Evolutionary conservation across 2,888 invertebrate species (phyloP).

Genomic region (Palloptera scutellata): DNA sequence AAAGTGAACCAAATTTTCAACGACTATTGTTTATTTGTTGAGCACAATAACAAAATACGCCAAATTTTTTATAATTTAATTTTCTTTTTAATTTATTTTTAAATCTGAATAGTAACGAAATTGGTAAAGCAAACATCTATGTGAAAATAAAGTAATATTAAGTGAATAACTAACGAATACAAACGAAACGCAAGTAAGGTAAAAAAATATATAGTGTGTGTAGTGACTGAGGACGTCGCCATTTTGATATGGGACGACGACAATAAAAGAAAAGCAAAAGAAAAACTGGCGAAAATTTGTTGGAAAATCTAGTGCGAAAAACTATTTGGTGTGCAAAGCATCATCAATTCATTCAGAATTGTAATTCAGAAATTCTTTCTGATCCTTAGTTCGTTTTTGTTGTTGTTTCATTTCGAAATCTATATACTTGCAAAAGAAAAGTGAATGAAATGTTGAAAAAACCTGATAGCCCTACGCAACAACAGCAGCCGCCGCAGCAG

Average conservation of each 20-base stretch:
- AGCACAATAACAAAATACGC: constrained; percentile 13
- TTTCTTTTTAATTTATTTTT: constrained; percentile 34
- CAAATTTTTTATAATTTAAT: constrained; percentile 38
- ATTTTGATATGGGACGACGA: constrained; percentile 40
- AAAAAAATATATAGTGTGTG: constrained; percentile 33
- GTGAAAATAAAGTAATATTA: constrained; percentile 18
- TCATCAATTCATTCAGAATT: too few species aligned
- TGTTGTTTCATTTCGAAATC: neutral
- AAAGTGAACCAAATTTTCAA: constrained; percentile 21
- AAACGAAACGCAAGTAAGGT: constrained; percentile 18
- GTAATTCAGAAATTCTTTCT: too few species aligned
- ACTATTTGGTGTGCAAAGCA: neutral
- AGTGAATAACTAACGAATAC: constrained; percentile 20
- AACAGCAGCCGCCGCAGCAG: constrained; percentile 32
- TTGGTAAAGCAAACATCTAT: constrained; percentile 23
- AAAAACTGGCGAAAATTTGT: constrained; percentile 7
- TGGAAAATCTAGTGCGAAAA: neutral
- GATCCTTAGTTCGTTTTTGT: neutral
- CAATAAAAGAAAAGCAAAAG: constrained; percentile 27
- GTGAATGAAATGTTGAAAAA: constrained; percentile 17
- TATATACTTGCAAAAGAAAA: constrained; percentile 8
- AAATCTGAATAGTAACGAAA: constrained; percentile 22
- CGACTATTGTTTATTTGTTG: constrained; percentile 22
- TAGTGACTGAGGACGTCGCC: constrained; percentile 37
- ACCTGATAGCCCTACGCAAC: constrained; percentile 21